Conservation (phyloP, 2,113 vertebrate genomes). For the Hassar affinis region DNA sequence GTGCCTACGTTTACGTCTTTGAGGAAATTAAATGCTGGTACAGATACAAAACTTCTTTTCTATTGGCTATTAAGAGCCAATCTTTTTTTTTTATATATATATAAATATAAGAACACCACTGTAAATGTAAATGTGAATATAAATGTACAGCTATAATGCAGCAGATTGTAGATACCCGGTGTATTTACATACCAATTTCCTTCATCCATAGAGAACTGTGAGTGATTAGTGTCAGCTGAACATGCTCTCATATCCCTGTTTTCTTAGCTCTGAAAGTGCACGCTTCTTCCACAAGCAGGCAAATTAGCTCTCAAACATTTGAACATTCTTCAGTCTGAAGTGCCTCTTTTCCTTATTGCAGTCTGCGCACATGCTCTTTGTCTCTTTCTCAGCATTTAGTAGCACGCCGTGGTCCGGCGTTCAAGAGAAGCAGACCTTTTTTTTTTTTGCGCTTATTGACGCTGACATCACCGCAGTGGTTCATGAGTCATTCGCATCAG, state of each 20-base stretch:
- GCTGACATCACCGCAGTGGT: conserved; percentile 36
- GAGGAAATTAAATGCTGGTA: neutral
- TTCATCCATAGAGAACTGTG: neutral
- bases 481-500: conserved; percentile 19
- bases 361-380: conserved; percentile 10
- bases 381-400: neutral
- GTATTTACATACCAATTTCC: neutral
- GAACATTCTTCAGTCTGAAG: neutral
- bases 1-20: neutral
- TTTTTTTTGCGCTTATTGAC: neutral
- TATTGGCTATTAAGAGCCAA: too few relatives aligned
- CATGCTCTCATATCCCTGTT: conserved; percentile 1
- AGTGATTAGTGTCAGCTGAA: neutral
- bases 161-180: neutral
- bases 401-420: conserved; percentile 14
- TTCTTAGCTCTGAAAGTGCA: neutral
- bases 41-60: neutral
- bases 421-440: conserved; percentile 18
- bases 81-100: neutral
- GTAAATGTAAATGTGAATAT: too few relatives aligned
- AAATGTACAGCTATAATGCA: neutral
- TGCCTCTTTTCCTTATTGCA: neutral
- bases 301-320: neutral
- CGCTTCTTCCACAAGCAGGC: neutral
- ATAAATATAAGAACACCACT: neutral